Conservation (phyloP, 2,797 vertebrate genomes). For the Acrossocheilus fasciatus region DNA sequence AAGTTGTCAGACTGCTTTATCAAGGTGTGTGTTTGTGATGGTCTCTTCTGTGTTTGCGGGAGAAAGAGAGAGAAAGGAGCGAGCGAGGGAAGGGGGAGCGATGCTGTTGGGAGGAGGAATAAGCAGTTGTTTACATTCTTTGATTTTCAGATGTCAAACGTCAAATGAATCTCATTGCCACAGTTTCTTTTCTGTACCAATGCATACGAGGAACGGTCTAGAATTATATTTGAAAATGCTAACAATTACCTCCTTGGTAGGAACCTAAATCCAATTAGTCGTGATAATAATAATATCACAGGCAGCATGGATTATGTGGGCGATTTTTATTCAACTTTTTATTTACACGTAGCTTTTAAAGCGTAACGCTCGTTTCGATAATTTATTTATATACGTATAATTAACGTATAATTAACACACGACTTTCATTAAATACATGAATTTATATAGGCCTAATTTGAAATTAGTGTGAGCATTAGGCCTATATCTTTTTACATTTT, state of each 20-base stretch:
- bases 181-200: conserved; percentile 57
- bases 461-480: not conserved
- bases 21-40: conserved; percentile 42
- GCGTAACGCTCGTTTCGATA: not conserved
- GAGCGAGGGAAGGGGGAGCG: conserved; percentile 24
- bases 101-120: conserved; percentile 72
- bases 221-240: not conserved
- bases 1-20: conserved; percentile 22
- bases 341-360: not conserved
- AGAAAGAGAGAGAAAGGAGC: conserved; percentile 35
- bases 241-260: not conserved
- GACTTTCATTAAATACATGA: not conserved
- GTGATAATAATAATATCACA: conserved; percentile 1
- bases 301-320: conserved; percentile 2
- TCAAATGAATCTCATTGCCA: conserved; percentile 39
- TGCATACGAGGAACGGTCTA: not conserved
- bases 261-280: conserved; percentile 6
- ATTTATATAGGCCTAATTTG: not conserved
- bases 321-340: not conserved
- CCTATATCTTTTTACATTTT: not conserved
- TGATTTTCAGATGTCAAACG: conserved; percentile 79
- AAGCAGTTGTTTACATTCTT: conserved; percentile 62
- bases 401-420: not conserved
- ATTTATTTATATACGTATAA: not conserved
- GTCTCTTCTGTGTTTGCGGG: conserved; percentile 37